These are phyloP conservation scores for Sternarchorhynchus goeldii DNA, from an alignment of 2,797 vertebrate genomes.

Conservation along the genomic window DNA sequence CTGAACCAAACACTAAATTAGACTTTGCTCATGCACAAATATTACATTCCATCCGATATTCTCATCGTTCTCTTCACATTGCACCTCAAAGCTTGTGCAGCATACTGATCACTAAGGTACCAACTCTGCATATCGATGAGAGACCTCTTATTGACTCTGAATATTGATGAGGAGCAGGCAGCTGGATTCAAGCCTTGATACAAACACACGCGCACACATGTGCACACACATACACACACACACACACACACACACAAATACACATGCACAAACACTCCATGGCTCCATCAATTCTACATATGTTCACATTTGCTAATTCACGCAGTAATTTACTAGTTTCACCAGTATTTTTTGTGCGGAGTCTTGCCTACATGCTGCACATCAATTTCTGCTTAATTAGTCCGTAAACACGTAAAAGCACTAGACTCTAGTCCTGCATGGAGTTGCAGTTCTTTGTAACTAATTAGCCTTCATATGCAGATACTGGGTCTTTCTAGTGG, in stretches of 20 bases:
- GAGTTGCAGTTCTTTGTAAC: conserved; percentile 28
- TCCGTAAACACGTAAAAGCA: neutral
- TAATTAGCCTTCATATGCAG: neutral
- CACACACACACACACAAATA: conserved; percentile 8
- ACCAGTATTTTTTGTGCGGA: neutral
- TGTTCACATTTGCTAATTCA: conserved; percentile 9
- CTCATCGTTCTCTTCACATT: conserved; percentile 23
- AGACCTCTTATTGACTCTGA: conserved; percentile 11
- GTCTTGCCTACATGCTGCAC: neutral
- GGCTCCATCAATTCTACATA: conserved; percentile 15
- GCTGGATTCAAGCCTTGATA: neutral
- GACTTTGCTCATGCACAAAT: neutral
- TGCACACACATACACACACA: conserved; percentile 10
- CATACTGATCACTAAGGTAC: conserved; percentile 52
- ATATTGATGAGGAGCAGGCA: conserved; percentile 40
- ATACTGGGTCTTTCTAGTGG: neutral
- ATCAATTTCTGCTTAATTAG: neutral
- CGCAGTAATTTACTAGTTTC: conserved; percentile 4
- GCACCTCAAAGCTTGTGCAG: conserved; percentile 17
- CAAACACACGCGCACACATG: neutral
- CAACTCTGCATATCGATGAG: conserved; percentile 50
- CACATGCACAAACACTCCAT: conserved; percentile 6
- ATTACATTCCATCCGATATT: conserved; percentile 1
- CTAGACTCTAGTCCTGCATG: conserved; percentile 11
- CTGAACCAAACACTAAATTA: neutral